Evolutionary conservation across 2,113 vertebrate genomes (phyloP).

Genomic region (Lanius collurio): DNA sequence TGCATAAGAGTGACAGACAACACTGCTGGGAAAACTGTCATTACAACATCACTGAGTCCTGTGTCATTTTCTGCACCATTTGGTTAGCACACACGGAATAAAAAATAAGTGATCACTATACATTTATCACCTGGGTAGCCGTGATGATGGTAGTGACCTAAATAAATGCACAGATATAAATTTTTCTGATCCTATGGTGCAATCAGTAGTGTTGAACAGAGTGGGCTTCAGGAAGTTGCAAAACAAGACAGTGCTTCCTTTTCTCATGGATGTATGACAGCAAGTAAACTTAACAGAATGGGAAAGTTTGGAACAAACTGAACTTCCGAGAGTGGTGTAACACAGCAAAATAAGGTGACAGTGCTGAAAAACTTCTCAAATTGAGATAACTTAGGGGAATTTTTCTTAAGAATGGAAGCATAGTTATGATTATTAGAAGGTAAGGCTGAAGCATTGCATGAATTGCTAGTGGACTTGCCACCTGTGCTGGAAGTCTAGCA

Average conservation of each 20-base stretch:
- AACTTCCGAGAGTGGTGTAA: neutral
- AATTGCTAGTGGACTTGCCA: neutral
- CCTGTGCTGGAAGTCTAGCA: neutral
- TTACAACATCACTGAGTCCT: neutral
- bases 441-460: neutral
- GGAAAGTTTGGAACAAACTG: neutral
- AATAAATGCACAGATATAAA: neutral
- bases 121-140: neutral
- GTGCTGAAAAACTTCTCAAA: neutral
- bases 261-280: neutral
- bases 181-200: neutral
- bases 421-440: neutral
- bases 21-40: neutral
- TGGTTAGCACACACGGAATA: neutral
- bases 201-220: neutral
- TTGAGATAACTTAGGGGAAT: neutral
- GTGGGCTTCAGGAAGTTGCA: neutral
- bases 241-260: neutral
- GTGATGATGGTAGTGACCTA: neutral
- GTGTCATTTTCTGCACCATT: neutral
- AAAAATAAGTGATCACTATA: neutral
- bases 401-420: neutral
- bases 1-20: fast-evolving
- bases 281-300: neutral
- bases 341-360: neutral